Evolutionary conservation across 1,140 invertebrate species (phyloP).

Genomic region (Lysiphlebus fabarum): DNA sequence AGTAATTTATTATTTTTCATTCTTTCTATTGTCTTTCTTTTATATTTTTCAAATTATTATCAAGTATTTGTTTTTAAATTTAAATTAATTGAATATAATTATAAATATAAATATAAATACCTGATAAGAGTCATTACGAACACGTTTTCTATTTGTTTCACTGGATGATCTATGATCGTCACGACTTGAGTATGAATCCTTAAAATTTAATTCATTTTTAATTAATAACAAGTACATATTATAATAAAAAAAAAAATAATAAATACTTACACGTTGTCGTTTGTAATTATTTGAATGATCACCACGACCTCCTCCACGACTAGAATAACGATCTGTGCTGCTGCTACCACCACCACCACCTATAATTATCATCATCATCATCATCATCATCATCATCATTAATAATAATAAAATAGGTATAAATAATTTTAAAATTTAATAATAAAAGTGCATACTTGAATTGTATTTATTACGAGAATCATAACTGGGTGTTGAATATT

Average conservation of each 20-base stretch:
- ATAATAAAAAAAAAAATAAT: neutral
- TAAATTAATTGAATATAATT: conserved; percentile 18
- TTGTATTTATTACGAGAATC: conserved; percentile 9
- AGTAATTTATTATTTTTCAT: conserved; percentile 1
- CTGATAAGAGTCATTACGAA: conserved; percentile 50
- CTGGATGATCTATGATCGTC: conserved; percentile 48
- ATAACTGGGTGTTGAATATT: conserved; percentile 40
- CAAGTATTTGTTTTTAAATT: conserved; percentile 27
- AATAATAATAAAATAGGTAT: no score
- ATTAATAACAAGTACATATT: no score
- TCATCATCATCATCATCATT: conserved; percentile 39
- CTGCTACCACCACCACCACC: conserved; percentile 39
- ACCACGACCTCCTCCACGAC: conserved; percentile 46
- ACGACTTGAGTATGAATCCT: conserved; percentile 46
- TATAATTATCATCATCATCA: conserved; percentile 33
- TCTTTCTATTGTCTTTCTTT: no score
- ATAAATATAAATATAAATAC: conserved; percentile 32
- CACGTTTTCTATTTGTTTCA: conserved; percentile 45
- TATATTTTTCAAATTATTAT: no score
- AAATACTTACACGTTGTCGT: conserved; percentile 41
- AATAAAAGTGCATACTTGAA: no score
- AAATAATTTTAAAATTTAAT: no score
- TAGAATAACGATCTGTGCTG: conserved; percentile 47
- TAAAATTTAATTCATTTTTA: neutral
- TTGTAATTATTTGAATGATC: conserved; percentile 51